Conservation (phyloP, 2,113 vertebrate species). For the Mystacornis crossleyi region DNA sequence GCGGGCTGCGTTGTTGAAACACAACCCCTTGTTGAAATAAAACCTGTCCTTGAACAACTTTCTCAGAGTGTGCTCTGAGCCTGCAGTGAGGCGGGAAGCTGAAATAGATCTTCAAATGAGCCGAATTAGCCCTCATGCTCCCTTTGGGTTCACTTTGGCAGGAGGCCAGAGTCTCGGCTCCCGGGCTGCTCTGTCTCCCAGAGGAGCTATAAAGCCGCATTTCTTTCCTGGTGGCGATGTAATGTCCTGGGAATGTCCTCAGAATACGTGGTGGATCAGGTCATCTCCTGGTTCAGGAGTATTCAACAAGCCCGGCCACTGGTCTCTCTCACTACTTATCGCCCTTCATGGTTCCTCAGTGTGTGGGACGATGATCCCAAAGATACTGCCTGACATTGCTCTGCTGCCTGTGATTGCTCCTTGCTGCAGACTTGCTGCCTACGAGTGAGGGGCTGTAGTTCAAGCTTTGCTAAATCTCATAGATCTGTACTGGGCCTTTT, state of each 20-base stretch:
- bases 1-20: fast-evolving
- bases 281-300: background rate
- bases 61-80: background rate
- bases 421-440: background rate
- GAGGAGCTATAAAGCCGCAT: background rate
- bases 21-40: no score
- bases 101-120: background rate
- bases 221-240: background rate
- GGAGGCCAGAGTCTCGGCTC: background rate
- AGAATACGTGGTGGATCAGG: background rate
- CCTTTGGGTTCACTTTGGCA: background rate
- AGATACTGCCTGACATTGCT: background rate
- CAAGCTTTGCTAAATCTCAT: background rate
- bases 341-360: fast-evolving
- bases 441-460: fast-evolving
- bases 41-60: background rate
- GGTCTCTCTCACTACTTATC: background rate
- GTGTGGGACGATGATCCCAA: background rate
- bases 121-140: background rate
- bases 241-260: background rate
- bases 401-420: background rate
- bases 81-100: background rate
- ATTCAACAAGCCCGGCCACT: background rate
- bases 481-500: fast-evolving
- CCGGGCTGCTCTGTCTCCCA: background rate